Evolutionary conservation across 1,140 invertebrate species (phyloP).

Genomic region (Heterodera carotae): DNA sequence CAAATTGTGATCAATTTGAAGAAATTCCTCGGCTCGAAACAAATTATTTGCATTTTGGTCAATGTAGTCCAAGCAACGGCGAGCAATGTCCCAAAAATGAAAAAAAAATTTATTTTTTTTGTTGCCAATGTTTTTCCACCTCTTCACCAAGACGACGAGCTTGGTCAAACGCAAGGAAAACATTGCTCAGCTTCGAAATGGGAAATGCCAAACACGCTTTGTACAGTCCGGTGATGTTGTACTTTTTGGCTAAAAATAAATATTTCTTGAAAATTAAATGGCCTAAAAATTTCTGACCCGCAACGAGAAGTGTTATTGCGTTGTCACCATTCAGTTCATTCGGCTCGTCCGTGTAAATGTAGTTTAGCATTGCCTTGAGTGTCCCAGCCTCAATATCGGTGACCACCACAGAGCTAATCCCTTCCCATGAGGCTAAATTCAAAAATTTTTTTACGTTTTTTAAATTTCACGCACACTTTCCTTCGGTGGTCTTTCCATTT

Average conservation of each 20-base stretch:
- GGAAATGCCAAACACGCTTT: background rate
- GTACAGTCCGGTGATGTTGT: background rate
- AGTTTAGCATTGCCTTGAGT: too few relatives aligned
- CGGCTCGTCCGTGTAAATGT: too few relatives aligned
- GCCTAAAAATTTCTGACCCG: background rate
- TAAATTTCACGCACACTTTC: too few relatives aligned
- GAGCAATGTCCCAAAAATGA: background rate
- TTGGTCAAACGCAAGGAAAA: background rate
- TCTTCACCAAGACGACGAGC: background rate
- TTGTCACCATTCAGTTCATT: too few relatives aligned
- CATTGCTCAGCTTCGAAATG: background rate
- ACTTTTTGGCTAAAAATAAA: background rate
- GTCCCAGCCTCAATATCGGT: too few relatives aligned
- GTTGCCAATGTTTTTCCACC: background rate
- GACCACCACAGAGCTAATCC: too few relatives aligned
- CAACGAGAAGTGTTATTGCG: too few relatives aligned
- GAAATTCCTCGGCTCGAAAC: background rate
- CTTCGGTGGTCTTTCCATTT: too few relatives aligned
- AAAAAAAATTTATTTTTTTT: background rate
- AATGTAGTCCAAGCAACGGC: background rate
- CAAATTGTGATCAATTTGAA: background rate
- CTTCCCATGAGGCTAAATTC: too few relatives aligned
- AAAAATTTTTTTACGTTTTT: too few relatives aligned
- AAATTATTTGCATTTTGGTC: background rate
- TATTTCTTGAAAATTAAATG: too few relatives aligned